A percentile compares a stretch with the other conserved stretches of the same genome.
These are phyloP conservation scores for Pyrrhia umbra DNA, from an alignment of 2,888 invertebrate species.

Conservation along the genomic window DNA sequence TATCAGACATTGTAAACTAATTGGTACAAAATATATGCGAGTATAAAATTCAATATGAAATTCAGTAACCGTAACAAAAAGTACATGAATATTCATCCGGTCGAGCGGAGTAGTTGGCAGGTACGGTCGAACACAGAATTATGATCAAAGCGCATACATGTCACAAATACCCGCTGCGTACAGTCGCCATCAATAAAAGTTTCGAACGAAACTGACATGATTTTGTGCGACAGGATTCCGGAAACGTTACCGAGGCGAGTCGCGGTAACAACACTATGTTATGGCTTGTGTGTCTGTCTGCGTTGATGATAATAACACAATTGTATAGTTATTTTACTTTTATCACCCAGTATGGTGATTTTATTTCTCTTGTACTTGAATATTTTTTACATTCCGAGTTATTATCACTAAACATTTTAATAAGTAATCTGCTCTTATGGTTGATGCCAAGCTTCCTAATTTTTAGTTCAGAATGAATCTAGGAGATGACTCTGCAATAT, in stretches of 20 bases:
- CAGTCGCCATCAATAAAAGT: slow-evolving; percentile 34
- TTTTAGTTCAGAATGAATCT: neutral
- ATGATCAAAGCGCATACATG: slow-evolving; percentile 8
- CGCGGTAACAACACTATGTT: neutral
- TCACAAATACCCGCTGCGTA: slow-evolving; percentile 9
- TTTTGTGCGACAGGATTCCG: slow-evolving; percentile 4
- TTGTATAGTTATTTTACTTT: too few species aligned
- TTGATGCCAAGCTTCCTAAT: neutral
- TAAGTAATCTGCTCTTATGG: neutral
- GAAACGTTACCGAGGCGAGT: neutral
- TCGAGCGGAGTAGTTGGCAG: neutral
- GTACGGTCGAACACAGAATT: slow-evolving; percentile 10
- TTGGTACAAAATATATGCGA: neutral
- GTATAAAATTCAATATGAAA: neutral
- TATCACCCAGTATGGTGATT: too few species aligned
- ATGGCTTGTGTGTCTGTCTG: neutral
- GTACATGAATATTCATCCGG: neutral
- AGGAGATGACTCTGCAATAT: neutral
- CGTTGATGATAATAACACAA: neutral
- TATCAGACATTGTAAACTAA: neutral
- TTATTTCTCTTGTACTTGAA: too few species aligned
- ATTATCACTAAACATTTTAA: too few species aligned
- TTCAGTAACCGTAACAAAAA: neutral
- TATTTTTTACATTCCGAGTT: too few species aligned
- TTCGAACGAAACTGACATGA: slow-evolving; percentile 14